Percentiles rank a stretch among this genome's conserved stretches.
These are phyloP conservation scores for Scatophagus argus DNA, from an alignment of 2,113 vertebrate species.

Conservation along the genomic window DNA sequence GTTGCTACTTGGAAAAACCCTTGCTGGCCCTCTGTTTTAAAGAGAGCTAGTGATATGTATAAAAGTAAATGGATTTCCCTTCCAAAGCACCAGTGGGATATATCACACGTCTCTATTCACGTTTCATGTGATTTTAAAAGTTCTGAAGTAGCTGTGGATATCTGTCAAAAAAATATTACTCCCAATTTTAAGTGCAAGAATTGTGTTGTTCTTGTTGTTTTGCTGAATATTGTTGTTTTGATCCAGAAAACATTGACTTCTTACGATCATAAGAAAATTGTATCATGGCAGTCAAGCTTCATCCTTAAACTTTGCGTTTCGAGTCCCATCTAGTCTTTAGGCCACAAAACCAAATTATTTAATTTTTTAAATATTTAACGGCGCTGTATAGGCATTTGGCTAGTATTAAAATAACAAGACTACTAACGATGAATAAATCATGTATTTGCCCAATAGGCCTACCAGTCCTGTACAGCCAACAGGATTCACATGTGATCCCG, in stretches of 20 bases:
- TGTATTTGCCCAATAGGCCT: neutral
- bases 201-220: too few relatives aligned
- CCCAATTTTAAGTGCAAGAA: neutral
- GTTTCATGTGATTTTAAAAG: neutral
- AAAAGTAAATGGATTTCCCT: too few relatives aligned
- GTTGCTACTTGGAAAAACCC: slow-evolving; percentile 12
- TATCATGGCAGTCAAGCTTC: neutral
- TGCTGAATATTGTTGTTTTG: too few relatives aligned
- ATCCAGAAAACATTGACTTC: slow-evolving; percentile 6
- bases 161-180: neutral
- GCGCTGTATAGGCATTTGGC: too few relatives aligned
- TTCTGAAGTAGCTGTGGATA: too few relatives aligned
- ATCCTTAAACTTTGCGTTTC: neutral
- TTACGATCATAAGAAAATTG: neutral
- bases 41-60: too few relatives aligned
- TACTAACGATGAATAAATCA: too few relatives aligned
- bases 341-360: too few relatives aligned
- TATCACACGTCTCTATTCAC: accelerated
- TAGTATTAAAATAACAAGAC: neutral
- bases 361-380: neutral
- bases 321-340: neutral
- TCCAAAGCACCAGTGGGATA: neutral
- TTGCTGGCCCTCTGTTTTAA: neutral
- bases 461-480: neutral
- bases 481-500: neutral